A percentile compares a stretch with the other conserved stretches of the same genome.
Conservation (phyloP, 2,797 vertebrate genomes). For the Muscicapa striata region DNA sequence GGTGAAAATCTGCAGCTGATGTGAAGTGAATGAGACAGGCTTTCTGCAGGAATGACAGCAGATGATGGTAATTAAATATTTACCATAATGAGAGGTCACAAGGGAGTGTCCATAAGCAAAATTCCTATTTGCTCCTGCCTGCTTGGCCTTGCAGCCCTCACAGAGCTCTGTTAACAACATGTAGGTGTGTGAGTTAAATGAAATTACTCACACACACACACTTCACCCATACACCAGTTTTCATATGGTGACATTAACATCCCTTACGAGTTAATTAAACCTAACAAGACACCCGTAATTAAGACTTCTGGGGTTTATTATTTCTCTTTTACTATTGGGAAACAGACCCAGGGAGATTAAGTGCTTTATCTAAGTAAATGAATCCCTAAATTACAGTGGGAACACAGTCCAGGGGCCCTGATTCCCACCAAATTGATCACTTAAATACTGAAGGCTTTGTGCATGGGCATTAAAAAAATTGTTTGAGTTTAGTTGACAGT, state of each 20-base stretch:
- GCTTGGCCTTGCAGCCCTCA: not conserved
- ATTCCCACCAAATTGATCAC: not conserved
- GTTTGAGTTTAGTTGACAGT: not conserved
- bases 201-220: not conserved
- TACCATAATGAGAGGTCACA: not conserved
- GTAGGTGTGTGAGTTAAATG: not conserved
- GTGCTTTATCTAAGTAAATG: conserved; percentile 3
- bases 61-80: conserved; percentile 25
- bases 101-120: not conserved
- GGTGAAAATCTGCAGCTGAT: not conserved
- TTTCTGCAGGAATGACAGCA: not conserved
- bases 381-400: not conserved
- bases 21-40: not conserved
- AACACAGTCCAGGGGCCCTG: not conserved
- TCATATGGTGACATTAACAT: not conserved
- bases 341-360: conserved; percentile 10
- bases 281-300: conserved; percentile 37
- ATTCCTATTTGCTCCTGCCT: not conserved
- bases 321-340: conserved; percentile 2
- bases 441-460: not conserved
- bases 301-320: conserved; percentile 11
- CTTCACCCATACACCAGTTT: not conserved
- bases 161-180: not conserved
- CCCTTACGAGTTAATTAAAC: conserved; percentile 30
- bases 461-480: not conserved